Evolutionary conservation across 2,113 vertebrate species (phyloP).

Genomic region (Collichthys lucidus): DNA sequence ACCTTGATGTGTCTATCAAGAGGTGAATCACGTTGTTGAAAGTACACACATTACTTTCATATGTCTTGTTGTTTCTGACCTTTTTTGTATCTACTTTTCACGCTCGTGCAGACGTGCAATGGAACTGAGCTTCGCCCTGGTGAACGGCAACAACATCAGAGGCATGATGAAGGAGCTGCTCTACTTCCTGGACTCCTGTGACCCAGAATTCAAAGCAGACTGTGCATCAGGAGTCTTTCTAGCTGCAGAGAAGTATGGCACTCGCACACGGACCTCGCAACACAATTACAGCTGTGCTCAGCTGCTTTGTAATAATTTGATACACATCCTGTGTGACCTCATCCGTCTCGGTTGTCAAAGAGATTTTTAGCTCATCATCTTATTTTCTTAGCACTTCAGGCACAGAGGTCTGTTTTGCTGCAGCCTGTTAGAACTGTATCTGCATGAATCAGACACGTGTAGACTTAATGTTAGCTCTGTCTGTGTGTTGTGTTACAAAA

Average conservation of each 20-base stretch:
- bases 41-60: background rate
- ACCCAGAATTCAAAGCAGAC: conserved; percentile 99
- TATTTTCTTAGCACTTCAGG: background rate
- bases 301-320: conserved; percentile 8
- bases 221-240: conserved; percentile 99
- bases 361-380: conserved; percentile 3
- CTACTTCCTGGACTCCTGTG: conserved; percentile 98
- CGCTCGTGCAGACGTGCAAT: conserved; percentile 91
- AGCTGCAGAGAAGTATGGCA: conserved; percentile 95
- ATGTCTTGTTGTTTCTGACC: background rate
- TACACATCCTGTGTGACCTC: background rate
- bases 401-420: background rate
- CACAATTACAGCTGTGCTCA: background rate
- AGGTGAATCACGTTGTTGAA: conserved; percentile 81
- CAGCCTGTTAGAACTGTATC: background rate
- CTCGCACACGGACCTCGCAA: background rate
- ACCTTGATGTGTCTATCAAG: conserved; percentile 99
- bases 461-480: background rate
- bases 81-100: background rate
- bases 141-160: conserved; percentile 98
- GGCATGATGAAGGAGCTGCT: conserved; percentile 99
- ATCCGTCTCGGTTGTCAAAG: background rate
- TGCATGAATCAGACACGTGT: background rate
- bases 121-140: conserved; percentile 98
- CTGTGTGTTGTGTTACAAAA: background rate